phyloP scores from a whole-genome alignment of 2,797 vertebrate genomes.

The Pteropus rufus region DNA sequence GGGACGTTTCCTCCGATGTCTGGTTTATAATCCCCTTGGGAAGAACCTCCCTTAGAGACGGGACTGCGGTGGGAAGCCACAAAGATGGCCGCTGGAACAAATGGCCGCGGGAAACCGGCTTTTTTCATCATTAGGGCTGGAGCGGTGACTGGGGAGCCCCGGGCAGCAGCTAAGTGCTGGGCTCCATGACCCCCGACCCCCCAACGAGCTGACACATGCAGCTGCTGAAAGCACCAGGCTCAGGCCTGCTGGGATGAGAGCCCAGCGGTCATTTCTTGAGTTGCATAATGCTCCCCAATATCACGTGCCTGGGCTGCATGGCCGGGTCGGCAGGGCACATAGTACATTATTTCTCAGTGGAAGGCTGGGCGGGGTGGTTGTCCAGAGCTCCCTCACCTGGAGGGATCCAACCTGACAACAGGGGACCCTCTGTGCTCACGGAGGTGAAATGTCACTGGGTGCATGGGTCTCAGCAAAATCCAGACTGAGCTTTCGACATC shows the following conservation, averaged over 20 bases:
- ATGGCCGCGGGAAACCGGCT: not conserved
- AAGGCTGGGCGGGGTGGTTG: not conserved
- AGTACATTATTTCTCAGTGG: not conserved
- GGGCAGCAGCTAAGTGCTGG: accelerated
- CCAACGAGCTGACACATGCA: not conserved
- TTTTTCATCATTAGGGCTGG: not conserved
- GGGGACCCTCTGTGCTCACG: not conserved
- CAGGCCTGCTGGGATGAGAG: not conserved
- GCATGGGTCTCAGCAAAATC: not conserved
- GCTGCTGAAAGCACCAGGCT: not conserved
- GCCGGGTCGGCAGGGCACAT: not conserved
- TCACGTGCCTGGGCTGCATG: not conserved
- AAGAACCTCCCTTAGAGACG: not conserved
- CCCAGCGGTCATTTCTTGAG: no score
- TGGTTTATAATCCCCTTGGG: not conserved
- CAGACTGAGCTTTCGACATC: not conserved
- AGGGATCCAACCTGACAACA: not conserved
- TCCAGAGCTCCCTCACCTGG: not conserved
- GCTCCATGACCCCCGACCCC: not conserved
- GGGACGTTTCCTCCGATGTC: not conserved
- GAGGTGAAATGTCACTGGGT: no score
- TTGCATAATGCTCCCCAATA: not conserved
- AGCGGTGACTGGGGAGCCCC: not conserved
- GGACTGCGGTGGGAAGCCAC: not conserved
- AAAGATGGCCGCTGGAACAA: not conserved